These are phyloP conservation scores for Holacanthus passer DNA, from an alignment of 2,113 vertebrate genomes.

Conservation along the genomic window DNA sequence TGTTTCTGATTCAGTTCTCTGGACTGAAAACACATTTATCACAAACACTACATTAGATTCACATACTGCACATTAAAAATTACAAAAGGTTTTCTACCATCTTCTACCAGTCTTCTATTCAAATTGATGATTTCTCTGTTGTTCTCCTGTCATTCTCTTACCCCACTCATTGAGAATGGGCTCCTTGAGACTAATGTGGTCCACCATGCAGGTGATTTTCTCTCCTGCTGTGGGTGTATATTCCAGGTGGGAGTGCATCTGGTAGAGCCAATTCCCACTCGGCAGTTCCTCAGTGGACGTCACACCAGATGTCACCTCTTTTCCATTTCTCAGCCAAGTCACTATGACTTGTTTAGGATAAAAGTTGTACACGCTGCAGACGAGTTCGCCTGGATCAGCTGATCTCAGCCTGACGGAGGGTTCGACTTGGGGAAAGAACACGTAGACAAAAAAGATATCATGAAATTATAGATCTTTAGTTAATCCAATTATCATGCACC, in stretches of 20 bases:
- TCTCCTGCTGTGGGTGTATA: conserved; percentile 50
- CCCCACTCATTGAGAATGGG: conserved; percentile 56
- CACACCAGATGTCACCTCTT: conserved; percentile 54
- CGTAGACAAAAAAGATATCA: background rate
- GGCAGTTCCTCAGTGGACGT: conserved; percentile 46
- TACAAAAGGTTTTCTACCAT: background rate
- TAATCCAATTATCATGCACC: background rate
- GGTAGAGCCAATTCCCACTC: conserved; percentile 68
- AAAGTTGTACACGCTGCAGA: conserved; percentile 63
- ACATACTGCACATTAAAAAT: background rate
- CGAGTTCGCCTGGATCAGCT: background rate
- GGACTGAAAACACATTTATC: conserved; percentile 39
- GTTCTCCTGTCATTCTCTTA: conserved; percentile 30
- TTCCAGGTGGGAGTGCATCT: conserved; percentile 65
- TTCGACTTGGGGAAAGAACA: background rate
- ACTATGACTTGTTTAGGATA: conserved; percentile 71
- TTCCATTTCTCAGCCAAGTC: conserved; percentile 65
- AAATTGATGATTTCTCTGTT: too few relatives aligned
- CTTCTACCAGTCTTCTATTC: background rate
- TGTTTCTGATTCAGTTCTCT: conserved; percentile 12
- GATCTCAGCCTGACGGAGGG: conserved; percentile 47
- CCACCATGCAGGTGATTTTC: conserved; percentile 63
- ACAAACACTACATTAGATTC: background rate
- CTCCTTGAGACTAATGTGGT: conserved; percentile 40
- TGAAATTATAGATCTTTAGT: background rate